Conservation (phyloP, 2,113 vertebrate species). For the Vulpes ferrilata region DNA sequence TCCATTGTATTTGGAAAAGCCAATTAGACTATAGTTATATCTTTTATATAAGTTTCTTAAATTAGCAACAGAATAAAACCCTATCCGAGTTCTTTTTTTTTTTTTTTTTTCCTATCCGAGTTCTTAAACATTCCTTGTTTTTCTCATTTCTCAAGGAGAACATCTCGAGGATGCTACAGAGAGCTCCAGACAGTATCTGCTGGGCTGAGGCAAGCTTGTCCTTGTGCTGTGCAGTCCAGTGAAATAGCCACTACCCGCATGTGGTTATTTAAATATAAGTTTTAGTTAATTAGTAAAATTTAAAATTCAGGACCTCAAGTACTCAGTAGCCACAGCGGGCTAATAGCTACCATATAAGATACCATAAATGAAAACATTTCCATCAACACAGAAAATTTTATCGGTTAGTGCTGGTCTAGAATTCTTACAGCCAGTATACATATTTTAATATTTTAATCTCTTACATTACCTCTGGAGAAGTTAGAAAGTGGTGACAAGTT, state of each 20-base stretch:
- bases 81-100: neutral
- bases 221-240: neutral
- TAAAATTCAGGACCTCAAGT: neutral
- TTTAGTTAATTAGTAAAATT: slow-evolving; percentile 30
- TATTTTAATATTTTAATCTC: neutral
- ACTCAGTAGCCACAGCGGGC: neutral
- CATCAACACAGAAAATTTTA: neutral
- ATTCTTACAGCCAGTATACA: neutral
- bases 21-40: neutral
- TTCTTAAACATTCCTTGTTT: neutral
- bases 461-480: neutral
- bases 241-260: neutral
- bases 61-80: slow-evolving; percentile 4
- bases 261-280: slow-evolving; percentile 4
- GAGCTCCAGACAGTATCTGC: neutral
- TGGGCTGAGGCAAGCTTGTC: neutral
- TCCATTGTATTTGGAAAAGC: neutral
- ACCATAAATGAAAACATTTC: neutral
- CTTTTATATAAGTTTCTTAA: neutral
- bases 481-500: neutral
- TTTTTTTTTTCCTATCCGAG: neutral
- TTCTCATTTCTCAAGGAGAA: neutral
- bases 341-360: neutral
- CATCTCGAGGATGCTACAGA: neutral
- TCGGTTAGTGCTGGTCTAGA: neutral